Evolutionary conservation across 1,140 invertebrate genomes (phyloP).

Genomic region (Orius insidiosus): DNA sequence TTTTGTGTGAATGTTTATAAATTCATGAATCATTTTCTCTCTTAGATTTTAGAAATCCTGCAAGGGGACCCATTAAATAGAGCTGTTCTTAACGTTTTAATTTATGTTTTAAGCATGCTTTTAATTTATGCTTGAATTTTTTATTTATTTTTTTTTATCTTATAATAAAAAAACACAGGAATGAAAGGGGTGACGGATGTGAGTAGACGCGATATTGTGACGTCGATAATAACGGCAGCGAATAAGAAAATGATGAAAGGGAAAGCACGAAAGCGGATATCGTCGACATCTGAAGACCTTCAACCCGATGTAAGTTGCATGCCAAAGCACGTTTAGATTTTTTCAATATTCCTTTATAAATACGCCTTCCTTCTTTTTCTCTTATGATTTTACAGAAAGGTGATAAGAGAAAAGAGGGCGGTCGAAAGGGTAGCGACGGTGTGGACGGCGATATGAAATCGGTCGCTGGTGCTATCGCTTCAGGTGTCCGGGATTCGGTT

Average conservation of each 20-base stretch:
- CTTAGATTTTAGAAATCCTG: too few relatives aligned
- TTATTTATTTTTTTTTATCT: constrained; percentile 11
- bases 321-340: neutral
- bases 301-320: constrained; percentile 4
- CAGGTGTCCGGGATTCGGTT: constrained; percentile 18
- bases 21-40: too few relatives aligned
- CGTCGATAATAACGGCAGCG: constrained; percentile 62
- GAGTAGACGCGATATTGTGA: constrained; percentile 54
- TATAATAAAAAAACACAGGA: constrained; percentile 18
- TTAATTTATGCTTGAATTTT: constrained; percentile 15
- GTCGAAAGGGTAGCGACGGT: constrained; percentile 1
- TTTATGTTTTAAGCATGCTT: neutral
- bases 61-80: too few relatives aligned
- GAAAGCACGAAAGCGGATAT: constrained; percentile 18
- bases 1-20: too few relatives aligned
- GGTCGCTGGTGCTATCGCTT: constrained; percentile 15
- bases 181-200: constrained; percentile 27
- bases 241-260: constrained; percentile 46
- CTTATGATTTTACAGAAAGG: constrained; percentile 6
- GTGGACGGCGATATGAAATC: neutral
- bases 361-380: neutral
- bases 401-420: constrained; percentile 11
- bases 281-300: constrained; percentile 7
- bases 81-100: too few relatives aligned
- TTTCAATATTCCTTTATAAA: too few relatives aligned